Evolutionary conservation across 2,797 vertebrate genomes (phyloP).

Genomic region (Okamejei kenojei): DNA sequence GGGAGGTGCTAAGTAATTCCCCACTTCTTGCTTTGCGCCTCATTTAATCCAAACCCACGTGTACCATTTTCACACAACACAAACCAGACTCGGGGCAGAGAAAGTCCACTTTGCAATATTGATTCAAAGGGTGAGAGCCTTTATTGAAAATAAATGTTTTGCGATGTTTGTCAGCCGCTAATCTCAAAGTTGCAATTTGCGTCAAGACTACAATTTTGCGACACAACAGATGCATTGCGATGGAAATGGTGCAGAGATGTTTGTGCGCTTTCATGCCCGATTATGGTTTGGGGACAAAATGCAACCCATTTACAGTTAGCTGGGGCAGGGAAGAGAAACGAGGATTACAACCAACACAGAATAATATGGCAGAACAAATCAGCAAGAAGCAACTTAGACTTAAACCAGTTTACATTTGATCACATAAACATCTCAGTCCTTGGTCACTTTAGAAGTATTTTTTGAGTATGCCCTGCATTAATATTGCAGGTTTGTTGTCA

Average conservation of each 20-base stretch:
- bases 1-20: background rate
- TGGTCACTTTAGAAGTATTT: background rate
- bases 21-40: background rate
- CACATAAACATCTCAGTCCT: background rate
- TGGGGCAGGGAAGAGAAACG: background rate
- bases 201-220: slow-evolving; percentile 31
- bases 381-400: background rate
- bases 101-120: slow-evolving; percentile 10
- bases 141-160: slow-evolving; percentile 18
- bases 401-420: background rate
- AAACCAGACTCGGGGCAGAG: background rate
- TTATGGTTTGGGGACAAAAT: background rate
- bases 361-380: slow-evolving; percentile 25
- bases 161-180: slow-evolving; percentile 22
- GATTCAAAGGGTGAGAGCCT: slow-evolving; percentile 14
- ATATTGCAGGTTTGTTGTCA: background rate
- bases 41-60: background rate
- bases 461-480: background rate
- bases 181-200: slow-evolving; percentile 11
- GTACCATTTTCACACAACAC: slow-evolving; percentile 18
- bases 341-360: slow-evolving; percentile 28
- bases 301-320: background rate
- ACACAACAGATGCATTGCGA: background rate
- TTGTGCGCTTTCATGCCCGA: slow-evolving; percentile 32
- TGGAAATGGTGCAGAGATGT: slow-evolving; percentile 7